Evolutionary conservation across 2,113 vertebrate species (phyloP).

Genomic region (Pipra filicauda): DNA sequence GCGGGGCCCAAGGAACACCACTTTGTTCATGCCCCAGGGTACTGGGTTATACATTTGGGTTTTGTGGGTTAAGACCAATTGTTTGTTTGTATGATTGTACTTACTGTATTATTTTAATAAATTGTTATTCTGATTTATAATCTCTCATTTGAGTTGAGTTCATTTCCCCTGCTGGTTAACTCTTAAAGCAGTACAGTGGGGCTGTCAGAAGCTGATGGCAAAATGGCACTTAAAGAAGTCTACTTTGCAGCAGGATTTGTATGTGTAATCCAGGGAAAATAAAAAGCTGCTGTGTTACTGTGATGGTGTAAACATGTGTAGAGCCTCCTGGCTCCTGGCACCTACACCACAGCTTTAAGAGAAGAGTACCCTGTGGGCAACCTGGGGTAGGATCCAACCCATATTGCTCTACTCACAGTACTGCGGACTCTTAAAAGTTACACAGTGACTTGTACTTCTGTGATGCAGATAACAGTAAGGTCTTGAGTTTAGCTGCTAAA

Average conservation of each 20-base stretch:
- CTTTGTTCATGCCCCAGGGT: no score
- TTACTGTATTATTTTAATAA: no score
- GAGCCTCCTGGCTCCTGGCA: neutral
- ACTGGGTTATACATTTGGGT: no score
- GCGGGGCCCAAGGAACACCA: no score
- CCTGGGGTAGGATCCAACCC: neutral
- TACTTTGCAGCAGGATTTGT: neutral
- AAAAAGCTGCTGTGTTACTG: neutral
- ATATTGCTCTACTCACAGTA: rapidly evolving
- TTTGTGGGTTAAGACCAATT: no score
- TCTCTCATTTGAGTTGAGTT: no score
- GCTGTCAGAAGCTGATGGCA: neutral
- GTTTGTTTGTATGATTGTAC: no score
- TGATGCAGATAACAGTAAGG: neutral
- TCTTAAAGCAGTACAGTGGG: no score
- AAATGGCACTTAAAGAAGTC: neutral
- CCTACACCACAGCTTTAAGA: neutral
- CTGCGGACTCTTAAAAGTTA: neutral
- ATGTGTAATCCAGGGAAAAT: neutral
- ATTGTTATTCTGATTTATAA: no score
- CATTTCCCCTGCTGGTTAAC: no score
- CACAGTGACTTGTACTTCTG: neutral
- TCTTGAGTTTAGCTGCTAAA: neutral
- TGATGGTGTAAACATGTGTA: neutral
- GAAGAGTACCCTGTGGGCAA: neutral